Base-by-base conservation (phyloP, 2,797 vertebrate species). In the Karalla daura region DNA sequence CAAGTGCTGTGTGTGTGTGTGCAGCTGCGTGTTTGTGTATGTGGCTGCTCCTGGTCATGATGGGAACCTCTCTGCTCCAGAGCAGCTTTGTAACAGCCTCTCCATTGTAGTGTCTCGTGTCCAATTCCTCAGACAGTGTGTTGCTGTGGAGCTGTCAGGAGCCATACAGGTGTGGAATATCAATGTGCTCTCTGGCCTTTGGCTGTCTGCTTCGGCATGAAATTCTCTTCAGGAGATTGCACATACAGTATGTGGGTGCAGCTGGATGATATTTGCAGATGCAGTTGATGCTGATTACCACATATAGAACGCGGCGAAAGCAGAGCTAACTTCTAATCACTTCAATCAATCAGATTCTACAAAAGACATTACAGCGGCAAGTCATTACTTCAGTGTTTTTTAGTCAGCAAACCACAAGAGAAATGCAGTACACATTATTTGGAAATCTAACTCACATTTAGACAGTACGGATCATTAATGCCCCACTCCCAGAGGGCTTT, bases 61-160 rank as follows among this genome's bases (percentile, higher is more conserved):
- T 74, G 75, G 68, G 72, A 87, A 77, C 80, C 85, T 84, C 72
- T 78, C 63, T 74, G 78, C 82, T 84, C 81, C 60, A 30, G 63
- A 85, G 74, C 82, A 59, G 80, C 80, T 86, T 76, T 84, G 65
- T 83, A 81, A 68, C 84, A 84, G 72, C 51, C 5, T 78, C 69
- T 83, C 75, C 62, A 79, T 87, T 87, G 82, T 88, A 82, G 83
- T 82, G 85, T 88, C 78, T 87, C 62, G 62, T 88, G 86, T 89
- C 85, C 86, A 85, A 87, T 85, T 83, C 86, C 78, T 89, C 78
- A 76, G 88, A 86, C 86, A 72, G 78, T 78, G 80, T 71, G 74
- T 70, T 86, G 86, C 89, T 70, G 82, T 83, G 86, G 74, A 87
- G 84, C 87, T 89, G 85, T 89, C 89, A 87, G 81, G 66, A 81